Conservation (phyloP, 2,113 vertebrate genomes). For the Dermatemys mawii region DNA sequence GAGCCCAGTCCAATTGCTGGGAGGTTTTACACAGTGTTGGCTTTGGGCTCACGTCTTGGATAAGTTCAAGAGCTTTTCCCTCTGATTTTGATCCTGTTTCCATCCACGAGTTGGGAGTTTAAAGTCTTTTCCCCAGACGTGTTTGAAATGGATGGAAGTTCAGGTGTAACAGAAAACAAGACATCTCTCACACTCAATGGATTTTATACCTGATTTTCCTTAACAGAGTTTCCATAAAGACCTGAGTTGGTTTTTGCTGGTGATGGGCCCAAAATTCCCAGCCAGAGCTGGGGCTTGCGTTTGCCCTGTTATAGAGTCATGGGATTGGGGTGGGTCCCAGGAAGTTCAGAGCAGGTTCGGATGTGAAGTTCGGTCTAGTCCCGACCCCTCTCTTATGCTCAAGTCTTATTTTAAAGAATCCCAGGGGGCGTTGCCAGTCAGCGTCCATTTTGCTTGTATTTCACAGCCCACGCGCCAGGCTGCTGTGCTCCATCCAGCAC, state of each 20-base stretch:
- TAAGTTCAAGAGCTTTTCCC: neutral
- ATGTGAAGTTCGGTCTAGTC: neutral
- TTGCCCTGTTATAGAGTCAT: neutral
- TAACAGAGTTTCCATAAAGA: neutral
- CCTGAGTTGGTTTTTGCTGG: neutral
- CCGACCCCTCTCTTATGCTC: neutral
- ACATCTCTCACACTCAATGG: neutral
- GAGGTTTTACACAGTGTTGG: neutral
- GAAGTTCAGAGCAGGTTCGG: rapidly evolving
- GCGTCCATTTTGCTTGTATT: neutral
- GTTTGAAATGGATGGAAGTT: neutral
- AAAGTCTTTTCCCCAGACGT: neutral
- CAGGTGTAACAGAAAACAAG: neutral
- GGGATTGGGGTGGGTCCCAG: neutral
- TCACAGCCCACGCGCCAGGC: neutral
- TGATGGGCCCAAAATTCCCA: neutral
- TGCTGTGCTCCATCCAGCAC: neutral
- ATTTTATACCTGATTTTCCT: neutral
- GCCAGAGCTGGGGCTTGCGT: neutral
- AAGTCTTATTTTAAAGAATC: neutral
- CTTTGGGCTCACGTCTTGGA: neutral
- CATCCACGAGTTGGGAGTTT: rapidly evolving
- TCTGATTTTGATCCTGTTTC: neutral
- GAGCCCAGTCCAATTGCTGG: rapidly evolving
- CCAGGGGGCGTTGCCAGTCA: neutral